Conservation (phyloP, 2,888 invertebrate genomes). For the Himalopsyche anomala region DNA sequence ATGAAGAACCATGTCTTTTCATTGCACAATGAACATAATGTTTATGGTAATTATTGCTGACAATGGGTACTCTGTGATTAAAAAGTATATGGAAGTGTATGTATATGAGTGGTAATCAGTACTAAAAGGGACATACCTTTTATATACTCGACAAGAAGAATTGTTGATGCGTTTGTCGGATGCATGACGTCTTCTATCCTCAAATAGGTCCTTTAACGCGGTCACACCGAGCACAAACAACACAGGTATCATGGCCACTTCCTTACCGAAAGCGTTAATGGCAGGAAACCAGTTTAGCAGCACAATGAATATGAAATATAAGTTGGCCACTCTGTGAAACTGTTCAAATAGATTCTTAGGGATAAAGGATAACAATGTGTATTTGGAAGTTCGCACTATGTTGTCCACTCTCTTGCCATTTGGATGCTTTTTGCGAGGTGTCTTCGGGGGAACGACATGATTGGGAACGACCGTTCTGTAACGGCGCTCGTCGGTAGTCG, state of each 20-base stretch:
- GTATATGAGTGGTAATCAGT: background rate
- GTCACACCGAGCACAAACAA: conserved; percentile 96
- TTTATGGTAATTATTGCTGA: no score
- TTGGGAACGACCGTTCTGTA: conserved; percentile 89
- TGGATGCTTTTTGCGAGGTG: conserved; percentile 87
- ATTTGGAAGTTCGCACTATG: conserved; percentile 95
- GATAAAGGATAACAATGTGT: conserved; percentile 94
- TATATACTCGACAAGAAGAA: conserved; percentile 93
- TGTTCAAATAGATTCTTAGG: conserved; percentile 98
- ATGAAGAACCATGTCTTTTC: no score
- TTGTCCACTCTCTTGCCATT: conserved; percentile 90
- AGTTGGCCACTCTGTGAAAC: conserved; percentile 97
- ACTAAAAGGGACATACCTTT: conserved; percentile 78
- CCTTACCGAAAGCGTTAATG: conserved; percentile 96
- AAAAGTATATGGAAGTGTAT: no score
- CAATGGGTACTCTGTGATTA: no score
- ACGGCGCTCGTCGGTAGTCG: conserved; percentile 82
- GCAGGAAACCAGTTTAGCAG: conserved; percentile 96
- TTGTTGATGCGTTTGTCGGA: conserved; percentile 97
- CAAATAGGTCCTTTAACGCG: conserved; percentile 95
- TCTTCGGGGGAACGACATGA: conserved; percentile 88
- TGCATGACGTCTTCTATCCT: conserved; percentile 91
- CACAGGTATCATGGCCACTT: conserved; percentile 96
- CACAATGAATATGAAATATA: conserved; percentile 98
- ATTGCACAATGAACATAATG: no score